phyloP scores from a whole-genome alignment of 2,888 invertebrate genomes.

The Megamerina dolium region DNA sequence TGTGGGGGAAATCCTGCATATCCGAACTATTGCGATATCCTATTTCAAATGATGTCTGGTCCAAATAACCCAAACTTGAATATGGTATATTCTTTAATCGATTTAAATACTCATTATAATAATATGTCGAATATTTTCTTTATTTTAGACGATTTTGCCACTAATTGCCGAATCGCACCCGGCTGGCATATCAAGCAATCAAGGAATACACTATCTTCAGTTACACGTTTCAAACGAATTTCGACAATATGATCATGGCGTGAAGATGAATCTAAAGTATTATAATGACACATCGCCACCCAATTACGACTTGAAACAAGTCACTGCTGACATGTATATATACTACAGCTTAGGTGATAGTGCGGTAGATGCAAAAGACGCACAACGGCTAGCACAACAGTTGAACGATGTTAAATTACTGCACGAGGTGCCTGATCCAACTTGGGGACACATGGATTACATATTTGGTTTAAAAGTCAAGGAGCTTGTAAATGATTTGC shows the following conservation, averaged over 20 bases:
- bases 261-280: slow-evolving; percentile 7
- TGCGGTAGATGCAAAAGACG: slow-evolving; percentile 30
- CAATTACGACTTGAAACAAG: slow-evolving; percentile 28
- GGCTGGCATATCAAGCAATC: slow-evolving; percentile 20
- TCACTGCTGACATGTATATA: slow-evolving; percentile 29
- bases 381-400: slow-evolving; percentile 23
- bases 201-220: slow-evolving; percentile 22
- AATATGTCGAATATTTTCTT: not conserved
- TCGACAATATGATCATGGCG: slow-evolving; percentile 20
- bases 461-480: slow-evolving; percentile 35
- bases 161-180: slow-evolving; percentile 20
- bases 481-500: slow-evolving; percentile 30
- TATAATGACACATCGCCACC: slow-evolving; percentile 26
- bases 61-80: slow-evolving; percentile 30
- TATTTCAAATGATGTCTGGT: slow-evolving; percentile 34
- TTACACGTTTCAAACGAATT: slow-evolving; percentile 15
- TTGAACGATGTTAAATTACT: slow-evolving; percentile 26
- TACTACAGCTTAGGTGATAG: slow-evolving; percentile 32
- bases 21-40: slow-evolving; percentile 26
- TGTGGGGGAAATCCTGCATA: slow-evolving; percentile 30
- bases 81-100: slow-evolving; percentile 17
- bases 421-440: slow-evolving; percentile 29
- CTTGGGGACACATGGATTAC: slow-evolving; percentile 41
- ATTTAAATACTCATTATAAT: not conserved
- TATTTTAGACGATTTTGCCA: slow-evolving; percentile 12